Conservation (phyloP, 2,113 vertebrate species). For the Sphaerodactylus townsendi region DNA sequence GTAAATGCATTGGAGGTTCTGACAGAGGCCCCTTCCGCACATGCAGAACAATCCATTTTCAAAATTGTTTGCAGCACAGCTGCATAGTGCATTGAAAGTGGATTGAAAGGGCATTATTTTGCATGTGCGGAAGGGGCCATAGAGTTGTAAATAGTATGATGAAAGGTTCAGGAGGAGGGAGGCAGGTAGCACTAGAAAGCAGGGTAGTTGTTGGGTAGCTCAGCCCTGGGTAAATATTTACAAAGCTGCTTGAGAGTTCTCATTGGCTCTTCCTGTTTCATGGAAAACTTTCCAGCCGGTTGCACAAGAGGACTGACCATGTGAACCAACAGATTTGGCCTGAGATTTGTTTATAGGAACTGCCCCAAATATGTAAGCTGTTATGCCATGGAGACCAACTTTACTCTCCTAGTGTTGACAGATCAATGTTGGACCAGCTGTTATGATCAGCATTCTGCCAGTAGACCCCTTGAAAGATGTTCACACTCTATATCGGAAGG, state of each 20-base stretch:
- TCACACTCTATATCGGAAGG: neutral
- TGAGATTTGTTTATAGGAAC: slow-evolving; percentile 64
- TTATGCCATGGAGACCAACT: slow-evolving; percentile 19
- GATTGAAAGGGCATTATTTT: too few species aligned
- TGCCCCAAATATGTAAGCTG: slow-evolving; percentile 65
- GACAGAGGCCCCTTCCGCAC: too few species aligned
- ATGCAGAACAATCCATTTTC: too few species aligned
- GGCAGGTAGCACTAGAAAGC: neutral
- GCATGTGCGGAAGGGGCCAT: too few species aligned
- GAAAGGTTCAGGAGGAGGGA: too few species aligned
- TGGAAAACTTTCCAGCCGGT: slow-evolving; percentile 54
- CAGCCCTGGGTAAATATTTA: slow-evolving; percentile 11
- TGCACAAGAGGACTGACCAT: slow-evolving; percentile 31
- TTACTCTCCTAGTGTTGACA: neutral
- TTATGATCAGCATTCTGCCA: neutral
- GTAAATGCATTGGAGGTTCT: neutral
- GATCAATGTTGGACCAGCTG: neutral
- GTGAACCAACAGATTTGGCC: slow-evolving; percentile 42
- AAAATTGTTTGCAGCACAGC: too few species aligned
- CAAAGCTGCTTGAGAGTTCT: slow-evolving; percentile 1
- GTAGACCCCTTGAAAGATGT: neutral
- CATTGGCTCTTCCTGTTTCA: slow-evolving; percentile 55
- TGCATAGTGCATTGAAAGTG: too few species aligned
- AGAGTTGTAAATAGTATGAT: neutral
- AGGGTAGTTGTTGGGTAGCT: neutral